Evolutionary conservation across 2,797 vertebrate genomes (phyloP).

Genomic region (Anguilla megastoma): DNA sequence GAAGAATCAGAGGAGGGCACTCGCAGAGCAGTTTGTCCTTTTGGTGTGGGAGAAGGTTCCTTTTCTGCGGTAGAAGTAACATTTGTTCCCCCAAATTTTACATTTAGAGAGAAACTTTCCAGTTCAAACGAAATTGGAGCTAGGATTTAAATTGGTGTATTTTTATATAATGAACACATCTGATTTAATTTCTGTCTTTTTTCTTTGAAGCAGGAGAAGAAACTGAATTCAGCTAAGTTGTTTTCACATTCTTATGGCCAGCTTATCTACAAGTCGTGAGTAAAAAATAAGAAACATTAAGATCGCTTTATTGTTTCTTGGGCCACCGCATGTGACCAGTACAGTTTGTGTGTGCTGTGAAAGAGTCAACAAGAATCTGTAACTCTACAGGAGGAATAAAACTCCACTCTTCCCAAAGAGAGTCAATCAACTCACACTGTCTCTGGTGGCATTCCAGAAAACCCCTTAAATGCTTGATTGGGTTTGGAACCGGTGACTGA

Average conservation of each 20-base stretch:
- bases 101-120: background rate
- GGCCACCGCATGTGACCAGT: too few species aligned
- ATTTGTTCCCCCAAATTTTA: background rate
- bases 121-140: background rate
- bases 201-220: background rate
- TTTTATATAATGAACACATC: background rate
- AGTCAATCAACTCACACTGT: too few species aligned
- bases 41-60: background rate
- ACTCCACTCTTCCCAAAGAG: too few species aligned
- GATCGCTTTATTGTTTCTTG: too few species aligned
- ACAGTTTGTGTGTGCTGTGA: too few species aligned
- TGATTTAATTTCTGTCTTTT: background rate
- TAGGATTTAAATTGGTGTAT: background rate
- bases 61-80: background rate
- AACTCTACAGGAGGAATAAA: too few species aligned
- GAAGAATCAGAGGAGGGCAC: background rate
- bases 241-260: background rate
- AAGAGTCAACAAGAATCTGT: too few species aligned
- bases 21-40: conserved; percentile 16
- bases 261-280: background rate
- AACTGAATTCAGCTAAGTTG: background rate
- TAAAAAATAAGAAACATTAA: too few species aligned
- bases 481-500: too few species aligned
- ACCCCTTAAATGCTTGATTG: too few species aligned
- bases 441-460: too few species aligned